Evolutionary conservation across 2,113 vertebrate species (phyloP), one percentile per base, ranked within the genome.

Genomic region (Petroica traversi): DNA sequence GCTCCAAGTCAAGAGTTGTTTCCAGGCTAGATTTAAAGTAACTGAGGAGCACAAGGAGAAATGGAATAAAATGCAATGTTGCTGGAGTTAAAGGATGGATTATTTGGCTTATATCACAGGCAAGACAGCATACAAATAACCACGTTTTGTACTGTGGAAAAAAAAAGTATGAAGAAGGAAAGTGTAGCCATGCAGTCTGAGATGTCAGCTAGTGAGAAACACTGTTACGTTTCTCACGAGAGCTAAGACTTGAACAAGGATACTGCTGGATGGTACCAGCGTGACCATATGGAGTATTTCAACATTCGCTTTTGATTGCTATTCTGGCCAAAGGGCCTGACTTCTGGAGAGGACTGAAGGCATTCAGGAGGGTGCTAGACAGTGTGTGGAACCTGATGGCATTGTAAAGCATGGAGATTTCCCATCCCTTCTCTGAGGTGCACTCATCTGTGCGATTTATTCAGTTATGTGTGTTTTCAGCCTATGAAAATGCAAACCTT

Each of bases 301-400:
- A 36, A 48, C 6, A 24, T 19, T 72, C 83, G 36, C 33, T 74
- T 88, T 64, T 51, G 24, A 4, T 43, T 64, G 41, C 48, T 78
- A 0, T 59, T 92, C 59, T 77, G 40, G 24, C 40, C 51, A n/a
- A 52, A 80, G 22, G 24, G 14, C 17, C 29, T 29, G 33, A 57
- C 48, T 58, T 61, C 41, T 76, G 55, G 29, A 40, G 84, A n/a
- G 38, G 29, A 8, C 19, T 4, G 28, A 45, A 45, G 31, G 38
- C 41, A 15, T 0, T 57, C 14, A 9, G 46, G 33, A 72, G 34
- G 28, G 7, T 49, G 16, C 46, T 74, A 38, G 31, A 19, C 2
- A 2, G 8, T 41, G 6, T 8, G 3, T 2, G 3, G 3, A n/a
- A 49, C 57, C 52, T 46, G 17, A 22, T 41, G 0, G 3, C 0